phyloP scores from a whole-genome alignment of 1,140 invertebrate species.

The Papilio machaon region DNA sequence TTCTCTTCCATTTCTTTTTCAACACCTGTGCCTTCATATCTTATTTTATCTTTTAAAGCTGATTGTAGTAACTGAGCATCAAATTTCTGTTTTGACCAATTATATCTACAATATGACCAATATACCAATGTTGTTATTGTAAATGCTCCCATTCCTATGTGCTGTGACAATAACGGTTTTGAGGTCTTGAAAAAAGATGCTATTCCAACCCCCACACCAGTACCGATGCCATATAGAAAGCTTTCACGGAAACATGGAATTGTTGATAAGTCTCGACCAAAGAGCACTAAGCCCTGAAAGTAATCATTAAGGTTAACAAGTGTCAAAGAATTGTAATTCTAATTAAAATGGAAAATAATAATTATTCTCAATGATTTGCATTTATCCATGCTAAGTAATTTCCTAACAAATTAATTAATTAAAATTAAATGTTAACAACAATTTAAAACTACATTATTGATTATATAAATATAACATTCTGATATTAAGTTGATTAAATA shows the following conservation, averaged over 20 bases:
- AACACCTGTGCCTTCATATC: slow-evolving; percentile 77
- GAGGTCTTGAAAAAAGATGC: slow-evolving; percentile 85
- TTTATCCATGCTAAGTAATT: not conserved
- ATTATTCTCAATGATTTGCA: not conserved
- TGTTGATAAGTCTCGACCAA: slow-evolving; percentile 84
- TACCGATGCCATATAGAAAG: slow-evolving; percentile 83
- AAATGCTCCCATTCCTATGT: slow-evolving; percentile 82
- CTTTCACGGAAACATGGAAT: slow-evolving; percentile 86
- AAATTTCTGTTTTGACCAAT: slow-evolving; percentile 80
- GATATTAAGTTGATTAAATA: not conserved
- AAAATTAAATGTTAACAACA: slow-evolving; percentile 16
- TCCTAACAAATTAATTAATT: not conserved
- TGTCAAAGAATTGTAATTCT: not conserved
- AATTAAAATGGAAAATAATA: not conserved
- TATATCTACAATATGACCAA: slow-evolving; percentile 82
- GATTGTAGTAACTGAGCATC: slow-evolving; percentile 79
- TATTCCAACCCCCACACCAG: slow-evolving; percentile 83
- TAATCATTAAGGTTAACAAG: slow-evolving; percentile 28
- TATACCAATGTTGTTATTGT: slow-evolving; percentile 81
- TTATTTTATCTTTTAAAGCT: slow-evolving; percentile 75
- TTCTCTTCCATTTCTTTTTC: slow-evolving; percentile 72
- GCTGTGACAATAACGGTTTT: slow-evolving; percentile 78
- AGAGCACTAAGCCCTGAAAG: slow-evolving; percentile 77
- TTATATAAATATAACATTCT: slow-evolving; percentile 14
- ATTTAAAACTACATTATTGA: not conserved